Percentiles rank a stretch among this genome's conserved stretches.
Evolutionary conservation across 2,113 vertebrate species (phyloP).

Genomic region (Stegastes partitus): DNA sequence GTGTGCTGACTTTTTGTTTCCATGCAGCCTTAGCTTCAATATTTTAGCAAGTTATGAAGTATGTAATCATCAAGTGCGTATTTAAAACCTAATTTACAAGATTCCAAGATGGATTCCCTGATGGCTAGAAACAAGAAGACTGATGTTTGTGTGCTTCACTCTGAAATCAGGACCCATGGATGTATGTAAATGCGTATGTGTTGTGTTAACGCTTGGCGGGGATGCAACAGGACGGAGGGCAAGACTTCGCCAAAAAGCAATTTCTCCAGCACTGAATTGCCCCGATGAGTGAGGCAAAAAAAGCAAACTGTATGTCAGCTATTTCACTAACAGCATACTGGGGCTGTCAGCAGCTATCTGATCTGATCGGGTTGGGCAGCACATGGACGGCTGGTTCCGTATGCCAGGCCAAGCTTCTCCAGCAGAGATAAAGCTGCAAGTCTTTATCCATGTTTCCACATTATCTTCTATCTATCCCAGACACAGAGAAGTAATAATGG

Average conservation of each 20-base stretch:
- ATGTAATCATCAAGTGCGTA: background rate
- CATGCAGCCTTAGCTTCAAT: background rate
- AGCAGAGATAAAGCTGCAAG: constrained; percentile 20
- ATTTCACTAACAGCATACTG: background rate
- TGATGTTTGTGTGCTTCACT: too few relatives aligned
- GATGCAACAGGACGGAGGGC: background rate
- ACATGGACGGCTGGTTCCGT: background rate
- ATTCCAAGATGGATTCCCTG: background rate
- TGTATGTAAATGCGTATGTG: too few relatives aligned
- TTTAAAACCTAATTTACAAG: background rate
- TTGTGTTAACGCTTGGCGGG: background rate
- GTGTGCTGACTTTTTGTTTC: background rate
- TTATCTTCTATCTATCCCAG: constrained; percentile 6
- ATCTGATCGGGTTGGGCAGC: background rate
- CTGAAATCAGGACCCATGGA: too few relatives aligned
- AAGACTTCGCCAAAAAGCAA: background rate
- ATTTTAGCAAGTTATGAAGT: background rate
- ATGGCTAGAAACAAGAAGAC: too few relatives aligned
- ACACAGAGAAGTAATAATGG: constrained; percentile 5
- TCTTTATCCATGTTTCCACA: background rate
- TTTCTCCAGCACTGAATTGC: background rate
- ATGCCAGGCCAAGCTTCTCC: constrained; percentile 5
- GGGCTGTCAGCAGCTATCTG: constrained; percentile 6
- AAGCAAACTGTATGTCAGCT: background rate
- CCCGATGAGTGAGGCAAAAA: background rate